These are phyloP conservation scores for Clarias fuscus DNA, from an alignment of 2,797 vertebrate genomes.

Conservation along the genomic window DNA sequence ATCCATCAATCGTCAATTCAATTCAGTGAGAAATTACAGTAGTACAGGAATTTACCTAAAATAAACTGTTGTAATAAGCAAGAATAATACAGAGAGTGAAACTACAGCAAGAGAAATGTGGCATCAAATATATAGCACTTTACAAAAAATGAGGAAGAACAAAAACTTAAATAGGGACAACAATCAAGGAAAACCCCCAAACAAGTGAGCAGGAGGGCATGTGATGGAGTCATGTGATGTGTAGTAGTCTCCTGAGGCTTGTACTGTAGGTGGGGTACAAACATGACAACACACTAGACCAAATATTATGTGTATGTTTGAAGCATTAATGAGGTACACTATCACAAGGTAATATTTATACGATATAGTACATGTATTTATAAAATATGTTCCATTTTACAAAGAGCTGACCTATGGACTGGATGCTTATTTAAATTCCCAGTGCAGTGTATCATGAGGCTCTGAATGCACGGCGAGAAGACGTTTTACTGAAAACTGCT, in stretches of 20 bases:
- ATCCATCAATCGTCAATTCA: too few species aligned
- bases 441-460: neutral
- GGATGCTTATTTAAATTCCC: conserved; percentile 1
- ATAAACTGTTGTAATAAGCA: neutral
- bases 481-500: conserved; percentile 35
- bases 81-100: neutral
- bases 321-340: too few species aligned
- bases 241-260: neutral
- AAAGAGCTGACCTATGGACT: neutral
- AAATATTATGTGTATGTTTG: neutral
- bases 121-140: neutral
- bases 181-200: neutral
- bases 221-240: neutral
- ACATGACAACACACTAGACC: neutral
- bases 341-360: neutral
- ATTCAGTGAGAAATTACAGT: neutral
- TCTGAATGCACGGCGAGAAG: conserved; percentile 5
- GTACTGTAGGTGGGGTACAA: neutral
- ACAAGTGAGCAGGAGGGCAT: neutral
- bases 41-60: neutral
- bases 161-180: neutral
- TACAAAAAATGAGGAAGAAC: neutral
- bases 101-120: neutral
- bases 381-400: neutral
- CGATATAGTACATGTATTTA: neutral